Evolutionary conservation across 2,888 invertebrate species (phyloP).

Genomic region (Unio delphinus): DNA sequence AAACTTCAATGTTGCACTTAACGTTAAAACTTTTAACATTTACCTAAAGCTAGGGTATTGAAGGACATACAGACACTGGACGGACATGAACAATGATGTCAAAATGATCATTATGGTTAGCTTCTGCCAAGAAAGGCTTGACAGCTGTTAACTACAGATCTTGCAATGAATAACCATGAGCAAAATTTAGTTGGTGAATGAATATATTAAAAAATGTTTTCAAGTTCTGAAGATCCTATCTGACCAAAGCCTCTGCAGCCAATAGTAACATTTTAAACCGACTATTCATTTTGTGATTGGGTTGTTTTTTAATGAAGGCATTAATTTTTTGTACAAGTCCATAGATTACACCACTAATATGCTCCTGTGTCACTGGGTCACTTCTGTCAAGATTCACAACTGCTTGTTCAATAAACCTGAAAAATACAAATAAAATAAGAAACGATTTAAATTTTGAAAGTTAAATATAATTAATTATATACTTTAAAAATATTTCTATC

Average conservation of each 20-base stretch:
- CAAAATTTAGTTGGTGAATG: no score
- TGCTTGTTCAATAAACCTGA: conserved; percentile 89
- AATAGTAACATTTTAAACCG: conserved; percentile 82
- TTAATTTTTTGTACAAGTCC: conserved; percentile 84
- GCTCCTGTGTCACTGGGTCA: conserved; percentile 86
- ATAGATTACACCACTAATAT: conserved; percentile 84
- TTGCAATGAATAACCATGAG: no score
- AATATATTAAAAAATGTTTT: no score
- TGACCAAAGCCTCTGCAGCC: conserved; percentile 73
- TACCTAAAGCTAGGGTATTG: no score
- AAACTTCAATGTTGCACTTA: no score
- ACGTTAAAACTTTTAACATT: no score
- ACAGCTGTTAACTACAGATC: no score
- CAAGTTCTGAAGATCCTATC: no score
- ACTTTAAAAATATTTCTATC: not conserved
- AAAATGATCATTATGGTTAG: no score
- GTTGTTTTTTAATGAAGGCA: conserved; percentile 79
- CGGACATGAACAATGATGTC: no score
- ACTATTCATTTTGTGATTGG: conserved; percentile 78
- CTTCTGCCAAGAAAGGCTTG: no score
- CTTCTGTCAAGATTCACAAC: conserved; percentile 84
- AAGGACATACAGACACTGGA: no score
- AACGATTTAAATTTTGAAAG: not conserved
- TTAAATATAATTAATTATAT: not conserved
- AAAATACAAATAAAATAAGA: conserved; percentile 11